Evolutionary conservation across 2,888 invertebrate species (phyloP), one percentile per base, ranked within the genome.

Genomic region (Coecobrya sp.): DNA sequence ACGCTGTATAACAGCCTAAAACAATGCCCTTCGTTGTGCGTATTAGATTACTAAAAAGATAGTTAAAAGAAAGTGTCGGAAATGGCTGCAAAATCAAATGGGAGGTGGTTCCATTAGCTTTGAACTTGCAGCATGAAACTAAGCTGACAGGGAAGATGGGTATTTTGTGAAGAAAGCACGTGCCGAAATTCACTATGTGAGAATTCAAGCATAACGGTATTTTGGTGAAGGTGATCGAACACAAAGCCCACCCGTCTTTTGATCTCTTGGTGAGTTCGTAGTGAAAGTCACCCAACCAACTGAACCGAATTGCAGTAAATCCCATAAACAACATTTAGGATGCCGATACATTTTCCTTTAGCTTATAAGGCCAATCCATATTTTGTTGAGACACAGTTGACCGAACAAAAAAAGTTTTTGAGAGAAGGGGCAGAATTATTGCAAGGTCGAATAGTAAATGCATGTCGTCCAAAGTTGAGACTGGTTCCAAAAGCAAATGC

Each of bases 361-460:
- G 5, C 49, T 76, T 19, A 49, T 49, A 25, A 73, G 70, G 70
- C 70, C 76, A 76, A 76, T 76, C 13, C 25, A 76, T 76, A 45
- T 76, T 73, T 45, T 76, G 76, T 76, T n/a, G 30, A 82, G 81
- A 22, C 22, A 16, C 81, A 59, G 55, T 82, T 82, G 81, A 59
- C 59, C 81, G 81, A 82, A n/a, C 81, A 59, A 30, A 30, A 82
- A 59, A 82, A 59, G 19, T 30, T 82, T 73, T 59, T 30, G 16
- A 13, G 27, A 25, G 76, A 25, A 76, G 49, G 25, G 2, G 30
- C 19, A 76, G 10, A 4, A 36, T n/a, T n/a, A 30, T 82, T 55
- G 81, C 81, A 82, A 82, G 81, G 81, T 82, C 81, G 81, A 55
- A 55, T 55, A n/a, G n/a, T n/a, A 55, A 82, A 82, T 55, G 81